Conservation (phyloP, 2,113 vertebrate species). For the Phrynosoma platyrhinos region DNA sequence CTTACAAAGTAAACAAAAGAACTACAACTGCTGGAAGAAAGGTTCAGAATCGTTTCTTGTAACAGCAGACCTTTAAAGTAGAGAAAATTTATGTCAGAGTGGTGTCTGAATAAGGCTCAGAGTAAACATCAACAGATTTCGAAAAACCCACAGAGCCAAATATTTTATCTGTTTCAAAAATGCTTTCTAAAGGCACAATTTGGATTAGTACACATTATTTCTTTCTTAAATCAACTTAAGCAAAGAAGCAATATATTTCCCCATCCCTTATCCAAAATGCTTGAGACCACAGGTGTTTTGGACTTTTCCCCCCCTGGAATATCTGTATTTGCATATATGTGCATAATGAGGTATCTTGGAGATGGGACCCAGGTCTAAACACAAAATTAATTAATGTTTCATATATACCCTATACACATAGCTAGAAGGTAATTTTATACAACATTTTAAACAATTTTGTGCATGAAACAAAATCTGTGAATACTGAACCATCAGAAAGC, state of each 20-base stretch:
- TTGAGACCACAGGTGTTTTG: no score
- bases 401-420: no score
- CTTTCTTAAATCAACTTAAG: background rate
- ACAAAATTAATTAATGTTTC: no score
- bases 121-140: background rate
- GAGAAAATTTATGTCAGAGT: constrained; percentile 3
- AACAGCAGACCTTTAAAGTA: constrained; percentile 2
- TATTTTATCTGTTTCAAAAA: background rate
- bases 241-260: background rate
- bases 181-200: background rate
- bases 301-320: no score
- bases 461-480: no score
- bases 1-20: constrained; percentile 8
- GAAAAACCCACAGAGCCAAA: constrained; percentile 12
- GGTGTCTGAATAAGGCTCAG: background rate
- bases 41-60: background rate
- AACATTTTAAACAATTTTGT: no score
- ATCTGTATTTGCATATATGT: no score
- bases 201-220: background rate
- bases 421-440: no score
- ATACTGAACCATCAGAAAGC: no score
- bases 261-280: no score
- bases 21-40: background rate
- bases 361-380: no score
- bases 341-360: no score